These are phyloP conservation scores for Dendronephthya gigantea DNA, from an alignment of 64 coral and sea anemone species.

Conservation along the genomic window DNA sequence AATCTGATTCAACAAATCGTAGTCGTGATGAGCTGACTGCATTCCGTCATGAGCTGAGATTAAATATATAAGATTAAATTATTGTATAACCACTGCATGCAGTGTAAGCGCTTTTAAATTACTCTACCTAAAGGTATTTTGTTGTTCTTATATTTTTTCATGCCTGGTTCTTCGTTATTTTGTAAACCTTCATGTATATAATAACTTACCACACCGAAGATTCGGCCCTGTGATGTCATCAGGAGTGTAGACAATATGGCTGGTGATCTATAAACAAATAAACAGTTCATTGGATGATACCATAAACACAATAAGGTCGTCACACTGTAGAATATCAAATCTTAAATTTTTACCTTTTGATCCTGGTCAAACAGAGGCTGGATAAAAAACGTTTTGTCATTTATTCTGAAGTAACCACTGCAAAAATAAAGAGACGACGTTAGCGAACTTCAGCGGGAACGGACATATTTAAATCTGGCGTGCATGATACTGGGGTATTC, in stretches of 20 bases:
- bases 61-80: background rate
- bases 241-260: background rate
- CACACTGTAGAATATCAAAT: background rate
- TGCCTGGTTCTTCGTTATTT: too few species aligned
- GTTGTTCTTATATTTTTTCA: too few species aligned
- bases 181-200: too few species aligned
- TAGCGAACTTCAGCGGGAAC: too few species aligned
- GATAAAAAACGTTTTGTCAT: background rate
- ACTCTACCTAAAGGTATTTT: too few species aligned
- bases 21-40: background rate
- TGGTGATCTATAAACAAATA: background rate
- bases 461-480: too few species aligned
- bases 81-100: too few species aligned
- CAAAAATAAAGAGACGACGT: background rate
- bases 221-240: background rate
- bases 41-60: background rate
- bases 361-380: background rate
- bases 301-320: background rate
- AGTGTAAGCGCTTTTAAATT: background rate
- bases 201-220: background rate
- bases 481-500: too few species aligned
- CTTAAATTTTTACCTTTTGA: background rate
- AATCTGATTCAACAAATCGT: background rate
- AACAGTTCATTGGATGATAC: background rate
- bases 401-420: background rate